Conservation (phyloP, 2,888 invertebrate species). For the Ypsolopha scabrella region DNA sequence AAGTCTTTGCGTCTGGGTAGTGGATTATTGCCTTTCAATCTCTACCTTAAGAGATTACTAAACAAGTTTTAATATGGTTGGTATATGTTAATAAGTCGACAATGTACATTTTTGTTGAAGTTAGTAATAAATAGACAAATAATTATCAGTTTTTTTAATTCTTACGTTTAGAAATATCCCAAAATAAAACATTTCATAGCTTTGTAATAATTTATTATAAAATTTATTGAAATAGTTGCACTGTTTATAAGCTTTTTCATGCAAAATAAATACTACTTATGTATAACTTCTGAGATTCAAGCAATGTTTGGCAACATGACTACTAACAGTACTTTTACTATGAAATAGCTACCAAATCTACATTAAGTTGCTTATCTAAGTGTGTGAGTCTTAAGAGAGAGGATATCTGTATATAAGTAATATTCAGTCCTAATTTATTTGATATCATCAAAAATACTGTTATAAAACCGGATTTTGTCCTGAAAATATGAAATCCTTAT, state of each 20-base stretch:
- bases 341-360: slow-evolving; percentile 10
- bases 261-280: slow-evolving; percentile 43
- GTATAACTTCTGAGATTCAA: slow-evolving; percentile 44
- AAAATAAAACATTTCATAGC: not conserved
- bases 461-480: slow-evolving; percentile 2
- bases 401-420: too few species aligned
- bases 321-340: slow-evolving; percentile 11
- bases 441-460: not conserved
- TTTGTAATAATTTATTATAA: not conserved
- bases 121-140: too few species aligned
- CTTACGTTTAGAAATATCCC: not conserved
- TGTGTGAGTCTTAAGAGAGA: slow-evolving; percentile 3
- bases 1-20: slow-evolving; percentile 72
- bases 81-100: too few species aligned
- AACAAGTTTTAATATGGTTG: slow-evolving; percentile 54
- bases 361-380: slow-evolving; percentile 2
- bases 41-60: slow-evolving; percentile 76
- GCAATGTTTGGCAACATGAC: slow-evolving; percentile 52
- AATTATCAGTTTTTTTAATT: not conserved
- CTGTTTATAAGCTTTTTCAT: slow-evolving; percentile 61
- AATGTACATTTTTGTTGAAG: too few species aligned
- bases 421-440: not conserved
- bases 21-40: slow-evolving; percentile 73
- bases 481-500: not conserved
- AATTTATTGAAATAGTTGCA: slow-evolving; percentile 51